Conservation (phyloP, 2,113 vertebrate species). For the Neogale vison region DNA sequence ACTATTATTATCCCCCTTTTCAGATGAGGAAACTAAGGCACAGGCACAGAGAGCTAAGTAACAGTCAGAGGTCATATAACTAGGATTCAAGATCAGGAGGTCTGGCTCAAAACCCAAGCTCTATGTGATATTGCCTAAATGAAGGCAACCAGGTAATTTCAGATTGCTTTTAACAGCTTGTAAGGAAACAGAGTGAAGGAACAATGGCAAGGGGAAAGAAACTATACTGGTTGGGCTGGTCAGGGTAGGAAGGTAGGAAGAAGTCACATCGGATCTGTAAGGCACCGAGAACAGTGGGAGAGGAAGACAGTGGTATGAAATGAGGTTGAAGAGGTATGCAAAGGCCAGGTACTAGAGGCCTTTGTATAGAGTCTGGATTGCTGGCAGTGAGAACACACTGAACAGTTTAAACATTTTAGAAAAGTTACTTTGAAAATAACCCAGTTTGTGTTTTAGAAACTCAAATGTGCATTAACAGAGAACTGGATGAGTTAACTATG, state of each 20-base stretch:
- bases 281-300: accelerated
- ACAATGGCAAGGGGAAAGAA: not conserved
- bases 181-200: not conserved
- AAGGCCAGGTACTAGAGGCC: not conserved
- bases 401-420: not conserved
- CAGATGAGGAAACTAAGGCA: not conserved
- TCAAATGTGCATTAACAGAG: not conserved
- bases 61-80: not conserved
- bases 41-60: not conserved
- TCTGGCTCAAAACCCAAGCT: not conserved
- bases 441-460: not conserved
- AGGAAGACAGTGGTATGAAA: not conserved
- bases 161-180: not conserved
- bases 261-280: not conserved
- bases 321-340: not conserved
- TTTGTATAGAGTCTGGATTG: not conserved
- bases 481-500: not conserved
- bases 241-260: not conserved
- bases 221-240: not conserved
- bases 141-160: not conserved
- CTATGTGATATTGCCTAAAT: not conserved
- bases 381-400: not conserved
- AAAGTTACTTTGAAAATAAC: not conserved
- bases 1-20: not conserved
- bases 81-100: not conserved